A percentile compares a stretch with the other conserved stretches of the same genome.
Evolutionary conservation across 2,113 vertebrate species (phyloP).

Genomic region (Smithornis capensis): DNA sequence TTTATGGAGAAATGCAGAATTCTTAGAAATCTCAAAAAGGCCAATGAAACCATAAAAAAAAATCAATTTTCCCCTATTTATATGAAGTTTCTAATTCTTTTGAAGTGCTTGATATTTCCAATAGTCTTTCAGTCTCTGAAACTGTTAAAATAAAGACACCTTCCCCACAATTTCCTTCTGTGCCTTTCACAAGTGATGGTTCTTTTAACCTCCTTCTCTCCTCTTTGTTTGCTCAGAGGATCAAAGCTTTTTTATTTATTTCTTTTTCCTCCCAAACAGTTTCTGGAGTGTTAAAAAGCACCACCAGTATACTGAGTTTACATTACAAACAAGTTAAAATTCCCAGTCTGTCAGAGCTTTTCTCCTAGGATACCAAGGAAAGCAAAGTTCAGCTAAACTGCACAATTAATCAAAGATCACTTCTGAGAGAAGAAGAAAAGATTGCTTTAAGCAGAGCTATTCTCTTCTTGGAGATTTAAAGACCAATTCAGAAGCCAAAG

Average conservation of each 20-base stretch:
- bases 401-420: slow-evolving; percentile 68
- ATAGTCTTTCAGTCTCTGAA: neutral
- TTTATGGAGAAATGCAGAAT: neutral
- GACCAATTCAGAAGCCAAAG: slow-evolving; percentile 55
- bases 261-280: slow-evolving; percentile 13
- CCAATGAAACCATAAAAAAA: neutral
- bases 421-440: slow-evolving; percentile 65
- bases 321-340: slow-evolving; percentile 75
- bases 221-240: slow-evolving; percentile 68
- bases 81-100: neutral
- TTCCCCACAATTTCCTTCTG: slow-evolving; percentile 1
- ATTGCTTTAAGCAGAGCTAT: slow-evolving; percentile 43
- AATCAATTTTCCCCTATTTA: neutral
- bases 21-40: neutral
- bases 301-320: slow-evolving; percentile 68
- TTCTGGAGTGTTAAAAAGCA: slow-evolving; percentile 52
- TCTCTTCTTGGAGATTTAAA: slow-evolving; percentile 61
- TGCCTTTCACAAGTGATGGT: slow-evolving; percentile 23
- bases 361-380: slow-evolving; percentile 74
- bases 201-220: slow-evolving; percentile 42
- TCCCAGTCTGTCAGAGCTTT: slow-evolving; percentile 69
- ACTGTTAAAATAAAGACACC: slow-evolving; percentile 31
- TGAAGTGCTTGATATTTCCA: neutral
- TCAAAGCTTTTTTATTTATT: slow-evolving; percentile 57
- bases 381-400: slow-evolving; percentile 72